Percentiles rank a stretch among this genome's conserved stretches.
Evolutionary conservation across 2,888 invertebrate genomes (phyloP).

Genomic region (Phyto melanocephala): DNA sequence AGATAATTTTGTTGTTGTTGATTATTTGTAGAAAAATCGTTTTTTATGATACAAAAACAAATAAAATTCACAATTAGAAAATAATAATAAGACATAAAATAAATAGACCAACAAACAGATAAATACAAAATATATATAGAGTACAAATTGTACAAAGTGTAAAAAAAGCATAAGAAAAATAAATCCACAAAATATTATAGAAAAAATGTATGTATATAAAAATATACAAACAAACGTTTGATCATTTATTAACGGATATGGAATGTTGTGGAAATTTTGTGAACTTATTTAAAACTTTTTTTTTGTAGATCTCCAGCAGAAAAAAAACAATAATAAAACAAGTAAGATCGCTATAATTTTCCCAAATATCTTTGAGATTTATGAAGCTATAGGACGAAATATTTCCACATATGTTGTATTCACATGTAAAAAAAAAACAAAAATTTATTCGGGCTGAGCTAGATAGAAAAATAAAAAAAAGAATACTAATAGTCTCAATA

Average conservation of each 20-base stretch:
- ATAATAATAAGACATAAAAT: constrained; percentile 27
- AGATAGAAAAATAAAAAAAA: too few species aligned
- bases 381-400: too few species aligned
- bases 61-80: constrained; percentile 53
- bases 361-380: too few species aligned
- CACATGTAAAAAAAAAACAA: too few species aligned
- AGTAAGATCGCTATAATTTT: too few species aligned
- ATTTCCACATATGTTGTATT: too few species aligned
- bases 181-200: constrained; percentile 36
- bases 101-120: constrained; percentile 12
- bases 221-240: neutral
- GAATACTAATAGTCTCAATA: too few species aligned
- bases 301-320: neutral
- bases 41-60: constrained; percentile 59
- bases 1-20: constrained; percentile 49
- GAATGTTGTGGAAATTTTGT: constrained; percentile 22
- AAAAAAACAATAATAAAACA: too few species aligned
- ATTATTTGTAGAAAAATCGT: constrained; percentile 49
- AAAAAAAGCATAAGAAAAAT: neutral
- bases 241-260: constrained; percentile 5
- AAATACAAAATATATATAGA: neutral
- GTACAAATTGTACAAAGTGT: neutral
- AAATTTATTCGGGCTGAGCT: too few species aligned
- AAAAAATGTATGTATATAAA: neutral
- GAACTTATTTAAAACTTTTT: constrained; percentile 24